Conservation (phyloP, 2,797 vertebrate species). For the Semotilus atromaculatus region DNA sequence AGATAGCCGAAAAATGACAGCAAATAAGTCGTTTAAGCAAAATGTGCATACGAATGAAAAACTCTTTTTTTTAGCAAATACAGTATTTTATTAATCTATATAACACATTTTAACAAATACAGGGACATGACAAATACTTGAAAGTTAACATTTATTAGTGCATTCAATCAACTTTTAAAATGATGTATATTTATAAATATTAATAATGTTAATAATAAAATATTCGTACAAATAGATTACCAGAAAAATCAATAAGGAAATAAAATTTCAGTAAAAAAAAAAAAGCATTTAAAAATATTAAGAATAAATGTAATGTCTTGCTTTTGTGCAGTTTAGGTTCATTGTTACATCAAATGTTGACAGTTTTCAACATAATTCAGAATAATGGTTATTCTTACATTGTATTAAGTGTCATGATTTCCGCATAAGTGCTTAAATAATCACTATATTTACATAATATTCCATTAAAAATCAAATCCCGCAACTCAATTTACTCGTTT, state of each 20-base stretch:
- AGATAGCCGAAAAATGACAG: no score
- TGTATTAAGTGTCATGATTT: not conserved
- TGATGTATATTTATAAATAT: not conserved
- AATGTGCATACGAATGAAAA: not conserved
- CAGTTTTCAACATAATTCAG: not conserved
- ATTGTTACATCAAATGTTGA: not conserved
- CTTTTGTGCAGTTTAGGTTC: not conserved
- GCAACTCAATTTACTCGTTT: not conserved
- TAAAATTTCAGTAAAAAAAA: not conserved
- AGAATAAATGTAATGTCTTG: not conserved
- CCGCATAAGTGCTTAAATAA: not conserved
- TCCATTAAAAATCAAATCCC: not conserved
- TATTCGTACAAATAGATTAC: not conserved
- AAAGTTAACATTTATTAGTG: not conserved
- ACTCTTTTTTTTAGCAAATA: not conserved
- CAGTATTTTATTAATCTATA: not conserved
- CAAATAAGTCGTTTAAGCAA: not conserved
- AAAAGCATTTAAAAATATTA: not conserved
- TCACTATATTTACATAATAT: not conserved
- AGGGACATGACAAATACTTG: no score
- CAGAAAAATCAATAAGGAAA: not conserved
- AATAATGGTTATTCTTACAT: not conserved
- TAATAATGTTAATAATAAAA: not conserved
- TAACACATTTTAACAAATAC: not conserved
- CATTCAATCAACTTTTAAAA: not conserved